phyloP scores from a whole-genome alignment of 2,113 vertebrate genomes.

The Antennarius striatus region DNA sequence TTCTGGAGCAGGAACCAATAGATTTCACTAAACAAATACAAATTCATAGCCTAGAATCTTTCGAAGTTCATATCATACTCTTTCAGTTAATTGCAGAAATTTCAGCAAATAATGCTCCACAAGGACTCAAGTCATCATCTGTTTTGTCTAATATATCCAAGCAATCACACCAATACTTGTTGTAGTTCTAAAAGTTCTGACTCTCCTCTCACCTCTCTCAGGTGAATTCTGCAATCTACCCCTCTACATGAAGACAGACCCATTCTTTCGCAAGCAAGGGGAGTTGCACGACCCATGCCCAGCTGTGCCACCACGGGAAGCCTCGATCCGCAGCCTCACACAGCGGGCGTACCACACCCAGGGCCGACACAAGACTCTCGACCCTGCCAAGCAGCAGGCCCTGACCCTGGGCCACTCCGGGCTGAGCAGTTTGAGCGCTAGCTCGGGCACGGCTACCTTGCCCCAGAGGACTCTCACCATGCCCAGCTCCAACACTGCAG shows the following conservation, averaged over 20 bases:
- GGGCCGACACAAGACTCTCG: conserved; percentile 93
- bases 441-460: conserved; percentile 88
- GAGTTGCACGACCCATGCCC: conserved; percentile 93
- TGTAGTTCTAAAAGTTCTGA: neutral
- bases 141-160: neutral
- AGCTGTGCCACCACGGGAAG: conserved; percentile 91
- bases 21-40: too few relatives aligned
- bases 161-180: too few relatives aligned
- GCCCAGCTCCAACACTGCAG: conserved; percentile 82
- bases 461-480: conserved; percentile 96
- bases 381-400: conserved; percentile 88
- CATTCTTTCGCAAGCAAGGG: conserved; percentile 94
- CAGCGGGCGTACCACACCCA: conserved; percentile 92
- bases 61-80: too few relatives aligned
- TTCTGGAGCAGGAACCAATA: too few relatives aligned
- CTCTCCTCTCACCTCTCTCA: conserved; percentile 54
- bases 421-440: conserved; percentile 74
- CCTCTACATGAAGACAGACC: conserved; percentile 95
- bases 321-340: conserved; percentile 91
- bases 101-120: neutral
- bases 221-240: conserved; percentile 99
- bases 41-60: too few relatives aligned
- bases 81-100: too few relatives aligned
- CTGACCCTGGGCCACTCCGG: conserved; percentile 87
- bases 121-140: neutral